Base-by-base conservation (phyloP, 2,797 vertebrate species). In the Numenius phaeopus region DNA sequence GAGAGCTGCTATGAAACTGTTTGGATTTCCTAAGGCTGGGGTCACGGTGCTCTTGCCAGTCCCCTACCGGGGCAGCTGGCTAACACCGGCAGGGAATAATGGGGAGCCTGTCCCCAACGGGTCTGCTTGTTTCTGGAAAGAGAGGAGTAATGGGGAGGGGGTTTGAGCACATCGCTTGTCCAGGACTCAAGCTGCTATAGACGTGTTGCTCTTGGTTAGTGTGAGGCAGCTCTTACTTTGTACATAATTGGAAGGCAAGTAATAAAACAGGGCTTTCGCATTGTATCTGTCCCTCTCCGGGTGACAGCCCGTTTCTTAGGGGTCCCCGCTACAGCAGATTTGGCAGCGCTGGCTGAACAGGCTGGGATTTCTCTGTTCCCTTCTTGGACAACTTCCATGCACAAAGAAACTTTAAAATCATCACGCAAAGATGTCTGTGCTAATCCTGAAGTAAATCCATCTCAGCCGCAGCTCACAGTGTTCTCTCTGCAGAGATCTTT, bases 81-180 rank as follows among this genome's bases (percentile, higher is more conserved):
- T 55, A 19, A 17, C 0, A 0, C 29, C 3, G 5, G 7, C 2
- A 2, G 27, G 49, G 30, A 86, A 44, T 29, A 50, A 62, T 1
- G 1, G 24, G 29, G 61, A 80, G 26, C 34, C 54, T 62, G 16
- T 42, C 80, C 73, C 30, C 42, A 49, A 0, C 4, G 1, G n/a
- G 1, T 37, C 77, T 72, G 34, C 50, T 46, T 50, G 16, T 49
- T 67, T 54, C 83, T 73, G 67, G 57, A 64, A 58, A 50, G 0
- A 44, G 13, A 87, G n/a, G 16, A 69, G 22, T 44, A 39, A 24
- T 17, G 11, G 62, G 46, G 42, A 46, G 1, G 14, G 30, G 47
- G 7, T 82, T 46, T 75, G 54, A 75, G 23, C 18, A 32, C 20
- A 15, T 1, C 1, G 1, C 49, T 39, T 55, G 50, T 30, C 55